Percentiles rank a stretch among this genome's conserved stretches.
Evolutionary conservation across 2,797 vertebrate genomes (phyloP).

Genomic region (Myotis daubentonii): DNA sequence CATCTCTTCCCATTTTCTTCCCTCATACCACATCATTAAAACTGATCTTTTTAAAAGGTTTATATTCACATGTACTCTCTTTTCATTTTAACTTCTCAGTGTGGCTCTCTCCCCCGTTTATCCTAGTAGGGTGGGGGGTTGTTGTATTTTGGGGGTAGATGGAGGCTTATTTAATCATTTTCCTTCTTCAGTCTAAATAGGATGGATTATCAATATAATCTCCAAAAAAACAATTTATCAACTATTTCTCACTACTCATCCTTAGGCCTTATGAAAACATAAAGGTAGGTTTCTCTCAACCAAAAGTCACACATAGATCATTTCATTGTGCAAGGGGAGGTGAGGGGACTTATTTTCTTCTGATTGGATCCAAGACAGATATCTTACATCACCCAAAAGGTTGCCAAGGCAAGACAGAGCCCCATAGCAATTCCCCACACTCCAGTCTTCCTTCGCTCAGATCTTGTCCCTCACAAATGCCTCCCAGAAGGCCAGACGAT

Average conservation of each 20-base stretch:
- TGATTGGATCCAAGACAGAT: background rate
- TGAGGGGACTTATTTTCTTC: background rate
- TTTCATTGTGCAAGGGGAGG: background rate
- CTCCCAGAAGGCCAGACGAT: background rate
- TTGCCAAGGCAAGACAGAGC: background rate
- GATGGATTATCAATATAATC: constrained; percentile 58
- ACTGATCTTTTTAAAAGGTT: constrained; percentile 15
- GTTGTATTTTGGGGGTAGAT: too few species aligned
- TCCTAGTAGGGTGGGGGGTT: too few species aligned
- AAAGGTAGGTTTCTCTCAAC: background rate
- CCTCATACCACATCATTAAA: constrained; percentile 61
- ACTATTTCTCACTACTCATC: constrained; percentile 59
- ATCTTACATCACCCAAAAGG: background rate
- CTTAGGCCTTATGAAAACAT: background rate
- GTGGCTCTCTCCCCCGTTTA: background rate
- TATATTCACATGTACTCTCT: background rate
- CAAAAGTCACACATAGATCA: background rate
- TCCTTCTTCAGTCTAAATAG: constrained; percentile 70
- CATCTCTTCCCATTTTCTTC: constrained; percentile 44
- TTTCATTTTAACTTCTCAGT: constrained; percentile 19
- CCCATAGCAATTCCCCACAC: background rate
- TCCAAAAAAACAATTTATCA: constrained; percentile 56
- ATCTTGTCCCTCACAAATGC: background rate
- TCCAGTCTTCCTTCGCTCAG: background rate
- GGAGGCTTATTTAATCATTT: constrained; percentile 53